Evolutionary conservation across 2,888 invertebrate species (phyloP).

Genomic region (Noctua janthe): DNA sequence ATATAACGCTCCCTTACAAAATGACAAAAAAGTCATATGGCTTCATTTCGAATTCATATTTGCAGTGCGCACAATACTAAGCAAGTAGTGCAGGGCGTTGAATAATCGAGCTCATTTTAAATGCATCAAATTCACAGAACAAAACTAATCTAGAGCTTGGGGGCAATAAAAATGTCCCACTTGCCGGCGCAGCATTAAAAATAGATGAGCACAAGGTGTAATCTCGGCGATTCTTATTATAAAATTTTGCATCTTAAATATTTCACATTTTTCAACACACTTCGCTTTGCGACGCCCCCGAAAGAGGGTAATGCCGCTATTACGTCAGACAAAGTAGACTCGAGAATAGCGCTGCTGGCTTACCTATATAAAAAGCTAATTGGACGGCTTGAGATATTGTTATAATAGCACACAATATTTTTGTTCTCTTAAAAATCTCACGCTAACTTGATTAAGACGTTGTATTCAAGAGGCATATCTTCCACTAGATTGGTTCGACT

Average conservation of each 20-base stretch:
- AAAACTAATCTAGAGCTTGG: constrained; percentile 89
- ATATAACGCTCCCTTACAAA: constrained; percentile 1
- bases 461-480: constrained; percentile 36
- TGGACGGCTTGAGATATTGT: constrained; percentile 68
- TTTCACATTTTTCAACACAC: constrained; percentile 86
- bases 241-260: constrained; percentile 88
- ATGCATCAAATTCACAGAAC: constrained; percentile 90
- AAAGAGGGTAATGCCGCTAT: constrained; percentile 80
- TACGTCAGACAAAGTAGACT: constrained; percentile 79
- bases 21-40: constrained; percentile 71
- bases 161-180: constrained; percentile 89
- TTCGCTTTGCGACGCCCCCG: constrained; percentile 75
- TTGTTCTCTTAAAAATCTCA: constrained; percentile 54
- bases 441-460: constrained; percentile 39
- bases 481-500: constrained; percentile 53
- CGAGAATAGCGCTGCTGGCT: constrained; percentile 70
- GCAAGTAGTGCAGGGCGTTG: constrained; percentile 83
- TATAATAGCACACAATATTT: constrained; percentile 67
- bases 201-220: constrained; percentile 89
- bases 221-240: constrained; percentile 88
- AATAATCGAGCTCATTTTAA: constrained; percentile 89
- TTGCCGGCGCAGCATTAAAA: constrained; percentile 85
- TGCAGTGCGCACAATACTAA: constrained; percentile 75
- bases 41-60: constrained; percentile 84
- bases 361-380: constrained; percentile 71